Evolutionary conservation across 2,113 vertebrate species (phyloP).

Genomic region (Tiliqua scincoides): DNA sequence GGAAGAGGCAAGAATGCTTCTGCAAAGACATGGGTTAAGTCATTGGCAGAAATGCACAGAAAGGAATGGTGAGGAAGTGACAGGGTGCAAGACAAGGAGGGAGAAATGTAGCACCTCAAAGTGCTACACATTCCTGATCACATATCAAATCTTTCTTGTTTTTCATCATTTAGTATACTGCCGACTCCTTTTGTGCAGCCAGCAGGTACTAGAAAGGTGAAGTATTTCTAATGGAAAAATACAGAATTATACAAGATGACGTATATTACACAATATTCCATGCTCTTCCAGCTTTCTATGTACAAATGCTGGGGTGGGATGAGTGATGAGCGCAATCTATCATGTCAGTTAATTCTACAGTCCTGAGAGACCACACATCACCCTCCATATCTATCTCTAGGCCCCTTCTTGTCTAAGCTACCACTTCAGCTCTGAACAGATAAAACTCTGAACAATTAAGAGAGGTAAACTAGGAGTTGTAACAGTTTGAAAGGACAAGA

Average conservation of each 20-base stretch:
- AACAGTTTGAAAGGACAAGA: neutral
- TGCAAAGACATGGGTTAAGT: no score
- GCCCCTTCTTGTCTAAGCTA: neutral
- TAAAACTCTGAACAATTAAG: neutral
- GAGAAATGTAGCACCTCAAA: neutral
- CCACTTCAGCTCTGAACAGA: neutral
- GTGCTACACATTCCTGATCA: neutral
- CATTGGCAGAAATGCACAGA: neutral
- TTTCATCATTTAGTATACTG: neutral
- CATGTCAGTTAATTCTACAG: neutral
- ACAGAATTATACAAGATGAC: neutral
- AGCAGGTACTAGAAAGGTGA: neutral
- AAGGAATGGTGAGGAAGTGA: neutral
- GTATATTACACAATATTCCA: neutral
- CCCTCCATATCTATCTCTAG: neutral
- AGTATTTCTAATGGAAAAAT: neutral
- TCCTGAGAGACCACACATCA: no score
- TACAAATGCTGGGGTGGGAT: neutral
- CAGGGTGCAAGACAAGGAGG: neutral
- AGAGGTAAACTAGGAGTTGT: neutral
- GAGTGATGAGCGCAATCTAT: no score
- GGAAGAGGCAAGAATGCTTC: neutral
- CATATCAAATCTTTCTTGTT: neutral
- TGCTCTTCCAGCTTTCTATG: neutral
- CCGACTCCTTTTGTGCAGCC: neutral